Percentiles rank a stretch among this genome's conserved stretches.
Conservation (phyloP, 2,888 invertebrate species). For the Neoitamus cyanurus region DNA sequence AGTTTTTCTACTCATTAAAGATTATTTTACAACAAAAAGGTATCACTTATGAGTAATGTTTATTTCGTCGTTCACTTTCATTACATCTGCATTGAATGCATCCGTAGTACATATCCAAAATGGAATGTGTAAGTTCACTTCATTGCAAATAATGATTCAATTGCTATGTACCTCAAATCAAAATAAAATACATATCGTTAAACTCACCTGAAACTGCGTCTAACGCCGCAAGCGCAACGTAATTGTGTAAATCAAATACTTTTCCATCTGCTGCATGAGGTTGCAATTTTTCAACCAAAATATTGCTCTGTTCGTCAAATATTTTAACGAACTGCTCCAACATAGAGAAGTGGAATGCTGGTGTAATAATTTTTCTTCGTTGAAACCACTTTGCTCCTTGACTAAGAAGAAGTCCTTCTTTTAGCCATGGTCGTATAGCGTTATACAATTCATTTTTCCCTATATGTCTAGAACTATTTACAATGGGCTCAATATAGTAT, state of each 20-base stretch:
- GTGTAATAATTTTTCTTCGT: conserved; percentile 78
- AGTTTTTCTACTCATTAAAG: no score
- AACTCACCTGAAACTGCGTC: conserved; percentile 68
- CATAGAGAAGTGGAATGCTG: conserved; percentile 83
- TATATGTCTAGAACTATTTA: not conserved
- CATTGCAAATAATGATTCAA: no score
- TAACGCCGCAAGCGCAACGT: conserved; percentile 70
- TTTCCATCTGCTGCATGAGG: conserved; percentile 61
- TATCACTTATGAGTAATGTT: no score
- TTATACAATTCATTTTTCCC: not conserved
- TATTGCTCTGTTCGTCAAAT: conserved; percentile 73
- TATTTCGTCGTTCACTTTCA: no score
- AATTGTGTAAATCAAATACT: conserved; percentile 71
- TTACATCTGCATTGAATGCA: no score
- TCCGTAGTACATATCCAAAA: no score
- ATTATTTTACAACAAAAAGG: no score
- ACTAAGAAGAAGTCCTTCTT: conserved; percentile 59
- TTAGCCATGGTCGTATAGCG: not conserved
- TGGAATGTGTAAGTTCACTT: no score
- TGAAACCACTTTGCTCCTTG: conserved; percentile 71
- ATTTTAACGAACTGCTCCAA: conserved; percentile 77
- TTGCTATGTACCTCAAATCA: no score
- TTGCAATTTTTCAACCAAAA: conserved; percentile 70
- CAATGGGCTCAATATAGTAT: not conserved
- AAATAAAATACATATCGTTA: not conserved